Base-by-base conservation (phyloP, 2,888 invertebrate genomes). In the Protonemura montana region DNA sequence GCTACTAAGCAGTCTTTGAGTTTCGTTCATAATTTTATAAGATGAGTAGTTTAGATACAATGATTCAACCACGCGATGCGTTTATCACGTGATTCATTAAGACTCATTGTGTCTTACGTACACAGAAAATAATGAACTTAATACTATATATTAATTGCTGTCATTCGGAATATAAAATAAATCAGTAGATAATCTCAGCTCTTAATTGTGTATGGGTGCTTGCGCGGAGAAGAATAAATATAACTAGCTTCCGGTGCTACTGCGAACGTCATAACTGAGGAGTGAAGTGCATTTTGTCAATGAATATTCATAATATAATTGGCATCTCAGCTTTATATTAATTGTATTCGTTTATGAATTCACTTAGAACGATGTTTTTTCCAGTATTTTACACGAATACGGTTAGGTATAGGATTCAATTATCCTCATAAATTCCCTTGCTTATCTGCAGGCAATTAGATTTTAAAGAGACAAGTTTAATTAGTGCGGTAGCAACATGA, bases 151-250 rank as follows among this genome's bases (percentile, higher is more conserved):
- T 81, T 81, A 81, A 81, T 81, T 81, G 81, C 81, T 81, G 81
- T 81, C 81, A 81, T 81, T 30, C 27, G 29, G 81, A 21, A 81
- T 29, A 81, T 81, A 30, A 81, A 29, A 81, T 81, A 81, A 81
- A 81, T 81, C 81, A 81, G 0, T 7, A 59, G 29, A 81, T 81
- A 81, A 81, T 81, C 59, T 59, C 59, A 59, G 59, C 21, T 59
- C 59, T 59, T 59, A 59, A 21, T 59, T 59, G 59, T 59, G 59
- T 59, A 59, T 59, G 7, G 59, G 7, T 59, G 59, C 59, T 21
- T 59, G 21, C 59, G 21, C 21, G 59, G 16, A 7, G 13, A 10
- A 2, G 16, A 16, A 59, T 59, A 16, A 10, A 59, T 59, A 21
- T 59, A 59, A 59, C 21, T 59, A 7, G 59, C 59, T 59, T 59